These are phyloP conservation scores for Molossus alvarezi DNA, from an alignment of 2,797 vertebrate species.

Conservation along the genomic window DNA sequence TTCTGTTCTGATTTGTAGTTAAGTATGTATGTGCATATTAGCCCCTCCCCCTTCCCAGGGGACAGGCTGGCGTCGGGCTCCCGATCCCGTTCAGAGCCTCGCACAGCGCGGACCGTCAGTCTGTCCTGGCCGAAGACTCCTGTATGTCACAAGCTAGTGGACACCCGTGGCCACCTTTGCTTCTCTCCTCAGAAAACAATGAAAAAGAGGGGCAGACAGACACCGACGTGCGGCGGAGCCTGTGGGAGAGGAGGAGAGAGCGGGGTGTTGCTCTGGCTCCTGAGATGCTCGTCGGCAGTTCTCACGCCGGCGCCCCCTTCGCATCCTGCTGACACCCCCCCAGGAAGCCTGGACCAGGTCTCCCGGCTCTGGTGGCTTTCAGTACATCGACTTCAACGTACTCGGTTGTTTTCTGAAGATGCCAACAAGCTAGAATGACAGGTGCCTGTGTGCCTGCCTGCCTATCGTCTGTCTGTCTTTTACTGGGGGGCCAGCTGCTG, in stretches of 20 bases:
- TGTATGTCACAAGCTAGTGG: not conserved
- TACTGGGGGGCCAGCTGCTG: not conserved
- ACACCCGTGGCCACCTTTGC: not conserved
- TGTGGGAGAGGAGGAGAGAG: not conserved
- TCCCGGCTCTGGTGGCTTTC: conserved; percentile 81
- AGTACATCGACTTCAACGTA: conserved; percentile 88
- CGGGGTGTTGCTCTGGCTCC: conserved; percentile 78
- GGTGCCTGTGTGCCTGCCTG: not conserved
- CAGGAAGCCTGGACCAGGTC: conserved; percentile 85
- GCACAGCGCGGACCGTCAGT: not conserved
- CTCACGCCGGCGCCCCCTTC: conserved; percentile 82
- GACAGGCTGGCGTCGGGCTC: not conserved
- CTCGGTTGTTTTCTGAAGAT: conserved; percentile 79
- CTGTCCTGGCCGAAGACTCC: not conserved
- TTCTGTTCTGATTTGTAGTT: not conserved
- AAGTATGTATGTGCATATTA: not conserved
- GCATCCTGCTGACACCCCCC: conserved; percentile 81
- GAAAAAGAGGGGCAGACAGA: not conserved
- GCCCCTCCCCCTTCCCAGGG: no score
- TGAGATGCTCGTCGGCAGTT: conserved; percentile 84
- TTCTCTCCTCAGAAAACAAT: not conserved
- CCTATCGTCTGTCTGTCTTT: conserved; percentile 1
- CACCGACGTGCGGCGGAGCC: not conserved
- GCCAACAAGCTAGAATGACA: conserved; percentile 82
- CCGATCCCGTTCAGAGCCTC: not conserved